Evolutionary conservation across 2,113 vertebrate species (phyloP), one percentile per base, ranked within the genome.

Genomic region (Saccopteryx leptura): DNA sequence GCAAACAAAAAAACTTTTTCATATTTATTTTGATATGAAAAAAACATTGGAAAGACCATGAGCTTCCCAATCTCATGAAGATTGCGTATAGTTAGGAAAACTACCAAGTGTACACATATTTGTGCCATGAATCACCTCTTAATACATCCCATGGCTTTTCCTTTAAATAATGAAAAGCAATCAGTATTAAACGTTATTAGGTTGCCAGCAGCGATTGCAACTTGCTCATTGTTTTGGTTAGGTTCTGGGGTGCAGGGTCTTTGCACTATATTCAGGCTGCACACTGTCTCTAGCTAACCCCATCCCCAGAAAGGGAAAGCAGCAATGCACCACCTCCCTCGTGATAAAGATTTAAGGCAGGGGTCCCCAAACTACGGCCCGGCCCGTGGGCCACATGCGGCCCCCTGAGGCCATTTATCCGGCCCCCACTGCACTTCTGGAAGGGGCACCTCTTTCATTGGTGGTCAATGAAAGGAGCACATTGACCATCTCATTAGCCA

Each of bases 21-120:
- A 21, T 81, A 48, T 91, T 93, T 88, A 72, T 93, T 93, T 86
- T 48, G 65, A 89, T 85, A 58, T 83, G 48, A 58, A 82, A 85
- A 85, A 89, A 75, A 63, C 50, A 11, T 18, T 78, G 21, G 39
- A 26, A 75, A 93, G 81, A 52, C 81, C 66, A 17, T 46, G 85
- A n/a, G 52, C 63, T 84, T 80, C 39, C 39, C 39, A 39, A 39
- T 26, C 85, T 92, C 61, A 31, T 61, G 86, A 75, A 93, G 71
- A 50, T 19, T 54, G 18, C 28, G 26, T 79, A 48, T 33, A 63
- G 39, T 82, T 61, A 86, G 90, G 90, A 86, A 95, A 83, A 93
- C 28, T 63, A 76, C 28, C 58, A 75, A 88, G 72, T 3, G 3
- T 7, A 84, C 6, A 63, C 50, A 23, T 86, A 18, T 92, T 80